Percentiles rank a stretch among this genome's conserved stretches.
These are phyloP conservation scores for Anticlea derivata DNA, from an alignment of 2,888 invertebrate species.

Conservation along the genomic window DNA sequence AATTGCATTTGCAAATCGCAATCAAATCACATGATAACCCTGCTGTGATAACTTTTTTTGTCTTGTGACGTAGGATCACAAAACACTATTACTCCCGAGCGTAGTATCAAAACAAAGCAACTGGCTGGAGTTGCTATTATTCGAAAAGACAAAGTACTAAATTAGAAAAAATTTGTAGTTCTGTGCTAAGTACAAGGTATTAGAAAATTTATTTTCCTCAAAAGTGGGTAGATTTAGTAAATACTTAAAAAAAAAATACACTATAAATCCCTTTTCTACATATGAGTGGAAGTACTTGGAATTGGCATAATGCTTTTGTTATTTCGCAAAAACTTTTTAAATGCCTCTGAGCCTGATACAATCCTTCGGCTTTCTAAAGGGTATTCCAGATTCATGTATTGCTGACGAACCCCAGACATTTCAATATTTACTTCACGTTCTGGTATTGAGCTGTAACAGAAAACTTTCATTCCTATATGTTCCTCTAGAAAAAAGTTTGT, in stretches of 20 bases:
- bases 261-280: background rate
- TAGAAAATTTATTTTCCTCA: conserved; percentile 38
- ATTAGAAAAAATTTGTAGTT: too few species aligned
- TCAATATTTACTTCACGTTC: conserved; percentile 10
- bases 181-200: background rate
- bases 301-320: conserved; percentile 46
- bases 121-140: too few species aligned
- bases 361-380: conserved; percentile 48
- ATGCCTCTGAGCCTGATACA: conserved; percentile 64
- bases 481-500: too few species aligned
- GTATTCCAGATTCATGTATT: conserved; percentile 3
- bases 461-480: background rate
- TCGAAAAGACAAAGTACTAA: too few species aligned
- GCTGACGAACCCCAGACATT: background rate
- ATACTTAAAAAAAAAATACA: conserved; percentile 6
- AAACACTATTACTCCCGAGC: too few species aligned
- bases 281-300: conserved; percentile 13
- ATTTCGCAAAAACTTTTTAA: conserved; percentile 60
- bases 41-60: too few species aligned
- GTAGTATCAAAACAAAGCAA: too few species aligned
- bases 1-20: too few species aligned
- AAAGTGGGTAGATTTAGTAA: conserved; percentile 21
- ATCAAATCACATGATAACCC: too few species aligned
- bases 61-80: too few species aligned
- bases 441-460: conserved; percentile 23